phyloP scores from a whole-genome alignment of 2,888 invertebrate species.

The Fabriciana adippe region DNA sequence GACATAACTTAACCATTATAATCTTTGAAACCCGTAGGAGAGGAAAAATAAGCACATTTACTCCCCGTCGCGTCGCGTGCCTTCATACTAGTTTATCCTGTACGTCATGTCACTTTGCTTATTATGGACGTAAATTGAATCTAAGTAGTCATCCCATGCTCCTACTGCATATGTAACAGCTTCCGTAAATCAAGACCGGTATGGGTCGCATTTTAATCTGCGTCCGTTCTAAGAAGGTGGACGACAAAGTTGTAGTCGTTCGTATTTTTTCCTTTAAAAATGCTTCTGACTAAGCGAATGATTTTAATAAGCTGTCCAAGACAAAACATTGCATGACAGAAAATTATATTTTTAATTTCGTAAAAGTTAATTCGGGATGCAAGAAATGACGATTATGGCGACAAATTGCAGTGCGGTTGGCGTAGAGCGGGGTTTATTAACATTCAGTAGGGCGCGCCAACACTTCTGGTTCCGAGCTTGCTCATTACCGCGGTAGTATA shows the following conservation, averaged over 20 bases:
- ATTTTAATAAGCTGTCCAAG: constrained; percentile 21
- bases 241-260: constrained; percentile 36
- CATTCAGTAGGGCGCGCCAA: constrained; percentile 51
- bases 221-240: constrained; percentile 41
- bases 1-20: constrained; percentile 75
- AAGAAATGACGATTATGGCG: constrained; percentile 71
- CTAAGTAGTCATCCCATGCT: constrained; percentile 52
- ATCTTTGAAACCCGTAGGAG: constrained; percentile 71
- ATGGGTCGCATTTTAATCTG: constrained; percentile 53
- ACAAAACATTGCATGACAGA: constrained; percentile 38
- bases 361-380: constrained; percentile 64
- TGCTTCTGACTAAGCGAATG: constrained; percentile 7
- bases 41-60: constrained; percentile 52
- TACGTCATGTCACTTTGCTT: constrained; percentile 52
- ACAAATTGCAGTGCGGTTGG: constrained; percentile 64
- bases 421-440: constrained; percentile 51
- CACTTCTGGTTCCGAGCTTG: constrained; percentile 40
- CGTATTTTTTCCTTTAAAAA: constrained; percentile 20
- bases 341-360: constrained; percentile 50
- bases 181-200: constrained; percentile 58
- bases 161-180: constrained; percentile 59
- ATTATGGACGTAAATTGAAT: constrained; percentile 67
- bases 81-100: constrained; percentile 63
- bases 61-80: constrained; percentile 75
- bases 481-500: constrained; percentile 45